A percentile compares a stretch with the other conserved stretches of the same genome.
Conservation (phyloP, 2,113 vertebrate species). For the Pelodiscus sinensis region DNA sequence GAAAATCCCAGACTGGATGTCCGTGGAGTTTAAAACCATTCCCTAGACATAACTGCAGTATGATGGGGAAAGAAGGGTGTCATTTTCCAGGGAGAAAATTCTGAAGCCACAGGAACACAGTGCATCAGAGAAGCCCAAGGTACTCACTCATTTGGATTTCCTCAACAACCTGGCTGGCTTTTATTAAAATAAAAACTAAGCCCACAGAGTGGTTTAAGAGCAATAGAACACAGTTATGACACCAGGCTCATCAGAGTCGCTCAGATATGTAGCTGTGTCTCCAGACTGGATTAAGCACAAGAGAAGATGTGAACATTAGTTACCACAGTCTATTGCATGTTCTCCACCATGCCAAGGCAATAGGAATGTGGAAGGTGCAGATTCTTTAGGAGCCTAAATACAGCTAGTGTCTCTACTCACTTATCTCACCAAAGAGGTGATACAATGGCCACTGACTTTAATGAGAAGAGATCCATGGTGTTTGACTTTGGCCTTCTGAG, state of each 20-base stretch:
- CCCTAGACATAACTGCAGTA: neutral
- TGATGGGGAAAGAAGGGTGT: neutral
- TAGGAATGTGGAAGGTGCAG: neutral
- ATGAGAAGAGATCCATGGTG: neutral
- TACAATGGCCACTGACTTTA: neutral
- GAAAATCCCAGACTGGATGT: neutral
- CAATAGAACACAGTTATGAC: neutral
- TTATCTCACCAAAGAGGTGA: neutral
- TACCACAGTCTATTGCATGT: neutral
- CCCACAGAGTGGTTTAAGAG: neutral
- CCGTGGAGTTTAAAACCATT: neutral
- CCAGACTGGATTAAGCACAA: neutral
- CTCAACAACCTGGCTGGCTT: neutral
- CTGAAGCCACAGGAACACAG: neutral
- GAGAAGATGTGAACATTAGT: neutral
- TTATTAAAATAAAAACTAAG: neutral
- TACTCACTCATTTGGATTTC: neutral
- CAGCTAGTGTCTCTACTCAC: neutral
- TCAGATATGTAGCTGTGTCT: neutral
- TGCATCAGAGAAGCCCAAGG: neutral
- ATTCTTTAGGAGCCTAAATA: neutral
- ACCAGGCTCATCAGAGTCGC: neutral
- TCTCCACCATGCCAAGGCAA: neutral
- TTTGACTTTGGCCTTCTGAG: slow-evolving; percentile 7
- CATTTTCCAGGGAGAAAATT: neutral